Base-by-base conservation (phyloP, 2,888 invertebrate genomes). In the Phlogophora meticulosa region DNA sequence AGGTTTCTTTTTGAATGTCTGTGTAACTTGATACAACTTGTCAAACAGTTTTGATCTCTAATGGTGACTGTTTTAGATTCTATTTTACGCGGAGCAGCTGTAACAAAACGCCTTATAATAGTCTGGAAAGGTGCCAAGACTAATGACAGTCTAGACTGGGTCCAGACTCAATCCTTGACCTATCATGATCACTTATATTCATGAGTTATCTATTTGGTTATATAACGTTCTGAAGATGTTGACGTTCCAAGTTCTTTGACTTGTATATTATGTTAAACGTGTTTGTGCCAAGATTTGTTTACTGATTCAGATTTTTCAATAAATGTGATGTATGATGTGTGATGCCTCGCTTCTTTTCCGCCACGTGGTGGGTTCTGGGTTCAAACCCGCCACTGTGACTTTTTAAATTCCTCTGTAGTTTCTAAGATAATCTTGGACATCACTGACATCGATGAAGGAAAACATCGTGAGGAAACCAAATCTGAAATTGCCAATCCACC, bases 131-230 rank as follows among this genome's bases (percentile, higher is more conserved):
- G 2, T 68, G 73, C 78, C 81, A 80, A 55, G n/a, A 10, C 38
- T 32, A 49, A 48, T 63, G 57, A 72, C 68, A 64, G 73, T 66
- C 75, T 81, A 80, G 81, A 80, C 77, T 9, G 10, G 62, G 17
- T 63, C 24, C 57, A 81, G 69, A 69, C 65, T 49, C 3, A 15
- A 59, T 57, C 71, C 75, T 82, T 81, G 78, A 76, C 72, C 69
- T 62, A 36, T 51, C 36, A 20, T 22, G 4, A 57, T 67, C 58
- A 45, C 15, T 17, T 56, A 24, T 38, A 55, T 51, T 28, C 17
- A 52, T 64, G 61, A 72, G 64, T 59, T 55, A 76, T 67, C 13
- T 49, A 9, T 66, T 20, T 48, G 11, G 28, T 69, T 61, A 58
- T 22, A 22, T 57, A 64, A 68, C 45, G 11, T 46, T 17, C 15